Percentiles rank a stretch among this genome's conserved stretches.
Conservation (phyloP, 1,140 invertebrate genomes). For the Drosophila novamexicana region DNA sequence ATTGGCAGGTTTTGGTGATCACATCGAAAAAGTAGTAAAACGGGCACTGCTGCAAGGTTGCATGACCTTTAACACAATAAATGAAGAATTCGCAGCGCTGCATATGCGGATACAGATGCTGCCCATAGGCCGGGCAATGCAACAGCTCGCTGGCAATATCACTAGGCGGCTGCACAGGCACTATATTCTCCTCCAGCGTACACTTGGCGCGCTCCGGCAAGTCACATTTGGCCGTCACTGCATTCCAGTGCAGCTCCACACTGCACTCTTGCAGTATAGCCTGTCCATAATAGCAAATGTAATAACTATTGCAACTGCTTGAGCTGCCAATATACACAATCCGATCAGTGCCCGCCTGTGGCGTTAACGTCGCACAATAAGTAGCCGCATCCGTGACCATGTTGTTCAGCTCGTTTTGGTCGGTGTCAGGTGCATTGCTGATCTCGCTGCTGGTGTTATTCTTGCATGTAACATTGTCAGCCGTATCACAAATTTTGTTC, state of each 20-base stretch:
- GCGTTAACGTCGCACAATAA: constrained; percentile 54
- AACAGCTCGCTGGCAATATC: constrained; percentile 50
- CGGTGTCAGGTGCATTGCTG: neutral
- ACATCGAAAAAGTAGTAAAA: constrained; percentile 78
- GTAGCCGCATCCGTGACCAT: constrained; percentile 57
- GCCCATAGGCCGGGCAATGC: constrained; percentile 70
- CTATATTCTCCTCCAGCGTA: constrained; percentile 25
- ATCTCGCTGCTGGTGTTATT: constrained; percentile 28
- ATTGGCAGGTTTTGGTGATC: constrained; percentile 69
- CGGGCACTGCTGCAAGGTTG: constrained; percentile 74
- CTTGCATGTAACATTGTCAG: constrained; percentile 61
- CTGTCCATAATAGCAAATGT: constrained; percentile 79
- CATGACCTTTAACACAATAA: constrained; percentile 79
- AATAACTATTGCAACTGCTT: constrained; percentile 64
- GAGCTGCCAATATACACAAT: constrained; percentile 74
- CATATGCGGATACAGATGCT: constrained; percentile 77
- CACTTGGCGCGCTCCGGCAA: constrained; percentile 67
- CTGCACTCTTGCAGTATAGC: constrained; percentile 74
- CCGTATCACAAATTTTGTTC: constrained; percentile 69
- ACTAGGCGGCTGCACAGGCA: constrained; percentile 4
- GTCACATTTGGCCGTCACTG: constrained; percentile 73
- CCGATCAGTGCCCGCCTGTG: constrained; percentile 48
- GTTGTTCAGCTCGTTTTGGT: constrained; percentile 44
- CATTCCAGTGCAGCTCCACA: constrained; percentile 74
- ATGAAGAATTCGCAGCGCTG: constrained; percentile 78